phyloP scores from a whole-genome alignment of 2,797 vertebrate genomes.

The Halcyon badia region DNA sequence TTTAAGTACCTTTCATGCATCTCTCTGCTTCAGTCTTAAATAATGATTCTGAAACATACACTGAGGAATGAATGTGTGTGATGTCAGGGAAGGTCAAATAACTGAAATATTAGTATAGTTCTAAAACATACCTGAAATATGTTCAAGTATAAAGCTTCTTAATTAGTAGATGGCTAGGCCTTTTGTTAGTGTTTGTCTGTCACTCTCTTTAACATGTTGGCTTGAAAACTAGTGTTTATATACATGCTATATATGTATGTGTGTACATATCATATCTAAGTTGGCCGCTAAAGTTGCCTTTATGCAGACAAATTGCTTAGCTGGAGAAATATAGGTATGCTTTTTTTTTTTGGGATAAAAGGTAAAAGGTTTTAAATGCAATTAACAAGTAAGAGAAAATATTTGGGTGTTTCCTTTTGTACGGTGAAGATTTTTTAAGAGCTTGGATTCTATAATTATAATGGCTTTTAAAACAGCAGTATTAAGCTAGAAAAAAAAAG shows the following conservation, averaged over 20 bases:
- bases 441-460: constrained; percentile 47
- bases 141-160: constrained; percentile 25
- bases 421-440: constrained; percentile 25
- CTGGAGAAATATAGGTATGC: background rate
- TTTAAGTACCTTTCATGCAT: background rate
- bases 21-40: constrained; percentile 6
- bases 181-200: constrained; percentile 23
- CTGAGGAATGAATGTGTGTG: background rate
- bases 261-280: background rate
- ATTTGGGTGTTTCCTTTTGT: constrained; percentile 40
- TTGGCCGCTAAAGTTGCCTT: constrained; percentile 7
- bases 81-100: constrained; percentile 30
- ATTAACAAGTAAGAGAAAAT: constrained; percentile 30
- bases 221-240: background rate
- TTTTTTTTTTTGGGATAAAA: background rate
- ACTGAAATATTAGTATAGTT: background rate
- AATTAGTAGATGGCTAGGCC: constrained; percentile 17
- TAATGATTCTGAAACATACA: background rate
- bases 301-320: constrained; percentile 32
- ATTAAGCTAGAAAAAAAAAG: background rate
- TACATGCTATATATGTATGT: background rate
- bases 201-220: background rate
- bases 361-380: constrained; percentile 9
- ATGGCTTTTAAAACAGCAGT: constrained; percentile 42
- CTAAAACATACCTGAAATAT: constrained; percentile 35